Percentiles rank a stretch among this genome's conserved stretches.
Evolutionary conservation across 2,113 vertebrate species (phyloP).

Genomic region (Sceloporus tristichus): DNA sequence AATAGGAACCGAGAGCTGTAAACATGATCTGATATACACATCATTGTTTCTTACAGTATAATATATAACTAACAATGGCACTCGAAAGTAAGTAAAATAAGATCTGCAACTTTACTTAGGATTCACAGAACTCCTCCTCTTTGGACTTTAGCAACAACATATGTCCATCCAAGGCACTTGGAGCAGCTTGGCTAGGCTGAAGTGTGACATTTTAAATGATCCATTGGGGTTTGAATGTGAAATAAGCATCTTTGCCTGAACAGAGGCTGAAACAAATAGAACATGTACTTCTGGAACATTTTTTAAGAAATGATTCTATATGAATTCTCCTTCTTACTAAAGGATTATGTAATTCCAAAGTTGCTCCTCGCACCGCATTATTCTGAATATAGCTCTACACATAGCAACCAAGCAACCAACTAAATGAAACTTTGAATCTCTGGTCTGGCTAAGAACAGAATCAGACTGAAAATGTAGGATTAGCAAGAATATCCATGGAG

Average conservation of each 20-base stretch:
- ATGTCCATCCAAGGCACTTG: not conserved
- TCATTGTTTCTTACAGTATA: no score
- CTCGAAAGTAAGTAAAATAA: not conserved
- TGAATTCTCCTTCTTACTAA: slow-evolving; percentile 3
- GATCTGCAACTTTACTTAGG: not conserved
- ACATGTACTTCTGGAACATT: not conserved
- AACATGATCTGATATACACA: no score
- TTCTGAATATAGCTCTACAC: not conserved
- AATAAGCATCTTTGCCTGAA: not conserved
- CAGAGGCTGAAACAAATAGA: not conserved
- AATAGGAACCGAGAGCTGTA: not conserved
- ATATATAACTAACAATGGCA: no score
- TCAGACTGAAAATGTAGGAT: not conserved
- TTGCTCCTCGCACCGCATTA: not conserved
- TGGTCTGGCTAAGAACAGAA: not conserved
- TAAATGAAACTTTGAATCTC: not conserved
- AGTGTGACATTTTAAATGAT: slow-evolving; percentile 12
- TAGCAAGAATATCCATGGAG: not conserved
- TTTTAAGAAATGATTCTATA: not conserved
- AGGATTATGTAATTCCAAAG: not conserved
- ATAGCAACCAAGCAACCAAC: not conserved
- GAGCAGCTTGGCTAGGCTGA: not conserved
- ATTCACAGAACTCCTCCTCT: not conserved
- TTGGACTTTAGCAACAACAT: not conserved
- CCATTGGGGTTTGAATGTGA: slow-evolving; percentile 21